Percentiles rank a stretch among this genome's conserved stretches.
phyloP scores from a whole-genome alignment of 2,888 invertebrate species.

The Salticus scenicus region DNA sequence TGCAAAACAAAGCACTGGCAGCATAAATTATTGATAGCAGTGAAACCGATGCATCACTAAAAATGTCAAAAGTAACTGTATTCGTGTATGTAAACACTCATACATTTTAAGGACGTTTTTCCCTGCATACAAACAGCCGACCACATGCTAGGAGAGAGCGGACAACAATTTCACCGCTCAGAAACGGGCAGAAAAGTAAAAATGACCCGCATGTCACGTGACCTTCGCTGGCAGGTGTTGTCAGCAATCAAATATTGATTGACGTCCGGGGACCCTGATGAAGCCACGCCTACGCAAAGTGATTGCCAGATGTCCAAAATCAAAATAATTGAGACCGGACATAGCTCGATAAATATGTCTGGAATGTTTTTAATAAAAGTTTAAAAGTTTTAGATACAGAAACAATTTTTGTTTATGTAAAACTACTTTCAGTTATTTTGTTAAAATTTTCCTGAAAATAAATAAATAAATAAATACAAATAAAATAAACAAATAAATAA shows the following conservation, averaged over 20 bases:
- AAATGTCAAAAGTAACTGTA: no score
- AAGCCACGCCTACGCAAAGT: constrained; percentile 50
- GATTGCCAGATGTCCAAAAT: constrained; percentile 56
- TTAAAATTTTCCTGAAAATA: no score
- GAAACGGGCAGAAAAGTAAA: not conserved
- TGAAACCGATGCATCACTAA: not conserved
- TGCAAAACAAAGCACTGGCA: not conserved
- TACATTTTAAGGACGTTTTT: not conserved
- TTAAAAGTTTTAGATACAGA: no score
- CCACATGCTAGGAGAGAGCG: not conserved
- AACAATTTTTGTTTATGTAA: no score
- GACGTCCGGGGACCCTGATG: constrained; percentile 36
- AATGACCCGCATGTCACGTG: constrained; percentile 14
- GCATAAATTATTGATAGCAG: not conserved
- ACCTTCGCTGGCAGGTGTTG: constrained; percentile 47
- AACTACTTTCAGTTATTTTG: no score
- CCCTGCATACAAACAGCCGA: not conserved
- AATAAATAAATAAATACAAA: no score
- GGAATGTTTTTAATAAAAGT: no score
- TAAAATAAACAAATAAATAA: no score
- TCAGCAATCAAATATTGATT: constrained; percentile 64
- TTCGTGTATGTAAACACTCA: no score
- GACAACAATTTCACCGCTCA: not conserved
- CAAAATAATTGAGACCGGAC: constrained; percentile 24
- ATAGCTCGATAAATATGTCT: no score